Percentiles rank a stretch among this genome's conserved stretches.
These are phyloP conservation scores for Cenopis cana DNA, from an alignment of 2,888 invertebrate species.

Conservation along the genomic window DNA sequence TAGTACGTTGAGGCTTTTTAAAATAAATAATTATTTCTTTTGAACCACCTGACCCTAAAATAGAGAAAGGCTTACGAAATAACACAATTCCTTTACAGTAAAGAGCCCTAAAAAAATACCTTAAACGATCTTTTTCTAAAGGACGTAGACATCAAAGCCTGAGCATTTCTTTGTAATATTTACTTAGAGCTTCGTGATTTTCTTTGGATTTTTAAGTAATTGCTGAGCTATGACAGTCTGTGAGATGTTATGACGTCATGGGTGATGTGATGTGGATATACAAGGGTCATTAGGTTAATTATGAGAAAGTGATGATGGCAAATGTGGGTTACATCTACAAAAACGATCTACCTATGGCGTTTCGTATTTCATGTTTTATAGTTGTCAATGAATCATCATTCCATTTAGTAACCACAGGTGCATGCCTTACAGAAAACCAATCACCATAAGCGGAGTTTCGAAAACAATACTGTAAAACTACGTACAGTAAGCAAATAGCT, in stretches of 20 bases:
- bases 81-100: neutral
- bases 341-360: too few relatives aligned
- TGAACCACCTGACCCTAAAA: too few relatives aligned
- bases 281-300: too few relatives aligned
- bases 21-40: neutral
- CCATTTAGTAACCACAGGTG: neutral
- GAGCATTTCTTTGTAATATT: constrained; percentile 7
- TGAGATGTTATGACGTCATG: neutral
- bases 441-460: neutral
- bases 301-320: too few relatives aligned
- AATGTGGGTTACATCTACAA: too few relatives aligned
- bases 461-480: neutral
- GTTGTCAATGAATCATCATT: neutral
- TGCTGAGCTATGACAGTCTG: neutral
- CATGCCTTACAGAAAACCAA: neutral
- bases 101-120: constrained; percentile 6
- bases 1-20: neutral
- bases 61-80: neutral
- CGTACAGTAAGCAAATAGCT: neutral
- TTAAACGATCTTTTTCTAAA: constrained; percentile 11
- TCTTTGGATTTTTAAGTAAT: constrained; percentile 28
- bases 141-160: constrained; percentile 24
- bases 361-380: neutral
- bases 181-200: constrained; percentile 24
- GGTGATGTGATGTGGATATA: neutral